phyloP scores from a whole-genome alignment of 2,113 vertebrate species.

The Andinoacara biseriatus region DNA sequence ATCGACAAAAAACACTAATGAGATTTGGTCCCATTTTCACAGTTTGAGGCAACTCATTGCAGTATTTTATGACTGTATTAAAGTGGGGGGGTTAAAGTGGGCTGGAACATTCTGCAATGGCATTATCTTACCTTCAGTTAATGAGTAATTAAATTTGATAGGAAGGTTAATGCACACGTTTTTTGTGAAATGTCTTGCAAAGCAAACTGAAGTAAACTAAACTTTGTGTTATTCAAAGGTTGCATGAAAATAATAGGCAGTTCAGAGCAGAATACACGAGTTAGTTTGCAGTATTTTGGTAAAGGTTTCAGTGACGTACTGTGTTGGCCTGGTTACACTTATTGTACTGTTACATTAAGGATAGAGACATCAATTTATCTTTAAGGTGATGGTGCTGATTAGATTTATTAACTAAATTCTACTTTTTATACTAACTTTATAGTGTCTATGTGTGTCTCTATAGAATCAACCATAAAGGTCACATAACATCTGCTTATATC shows the following conservation, averaged over 20 bases:
- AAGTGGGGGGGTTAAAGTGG: background rate
- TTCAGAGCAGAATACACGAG: too few species aligned
- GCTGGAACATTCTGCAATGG: background rate
- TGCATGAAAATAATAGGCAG: background rate
- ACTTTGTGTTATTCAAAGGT: background rate
- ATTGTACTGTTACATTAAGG: background rate
- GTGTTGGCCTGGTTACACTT: background rate
- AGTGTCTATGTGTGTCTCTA: background rate
- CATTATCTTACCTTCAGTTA: background rate
- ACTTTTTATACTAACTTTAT: background rate
- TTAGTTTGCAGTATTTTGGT: background rate
- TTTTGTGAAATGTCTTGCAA: background rate
- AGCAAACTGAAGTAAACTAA: background rate
- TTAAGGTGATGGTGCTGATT: background rate
- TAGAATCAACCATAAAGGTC: background rate
- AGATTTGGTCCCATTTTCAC: constrained; percentile 56
- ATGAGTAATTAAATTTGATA: background rate
- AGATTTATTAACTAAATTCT: background rate
- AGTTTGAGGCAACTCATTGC: constrained; percentile 52
- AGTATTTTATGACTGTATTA: constrained; percentile 28
- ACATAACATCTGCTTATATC: background rate
- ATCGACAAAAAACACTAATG: constrained; percentile 49
- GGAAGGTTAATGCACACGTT: background rate
- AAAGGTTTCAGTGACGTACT: background rate
- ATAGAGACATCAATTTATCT: background rate